Base-by-base conservation (phyloP, 2,888 invertebrate species). In the Parelbella ahira region DNA sequence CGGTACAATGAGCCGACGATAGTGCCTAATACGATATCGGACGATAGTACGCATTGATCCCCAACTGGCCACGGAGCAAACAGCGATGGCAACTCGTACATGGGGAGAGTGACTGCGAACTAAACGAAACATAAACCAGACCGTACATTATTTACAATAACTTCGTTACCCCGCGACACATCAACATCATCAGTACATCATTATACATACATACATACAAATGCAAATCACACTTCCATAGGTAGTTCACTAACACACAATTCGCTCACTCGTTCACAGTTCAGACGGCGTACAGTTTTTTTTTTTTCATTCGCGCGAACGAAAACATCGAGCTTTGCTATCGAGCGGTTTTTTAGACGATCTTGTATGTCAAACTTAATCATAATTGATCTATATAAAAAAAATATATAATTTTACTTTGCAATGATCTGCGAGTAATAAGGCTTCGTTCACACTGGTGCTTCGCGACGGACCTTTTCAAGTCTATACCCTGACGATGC, bases 201-300 rank as follows among this genome's bases (percentile, higher is more conserved):
- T 47, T 52, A 47, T 41, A 52, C 50, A 42, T 28, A 32, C 41
- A 47, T 41, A 52, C 50, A 42, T 28, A 32, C 41, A 55, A 56
- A 55, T 56, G 53, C 56, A 53, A 45, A 48, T 45, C 48, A 44
- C 48, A 50, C 32, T 10, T 10, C 15, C 4, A 3, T 15, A 15
- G n/a, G n/a, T n/a, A n/a, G n/a, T n/a, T 15, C 15, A 15, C 27
- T 24, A 32, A 24, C 38, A 11, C 10, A 42, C 37, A 13, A 27
- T 13, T 11, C 33, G 28, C 11, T 11, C 39, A 25, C 18, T 30
- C 38, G 11, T 30, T 30, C 30, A 10, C 1, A 27, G 11, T 4
- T 25, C 25, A 13, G 7, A 42, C 21, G 33, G 23, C 41, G 41
- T 28, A 42, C 28, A 28, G 6, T 37, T 37, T 13, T 20, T 24